Conservation (phyloP, 2,113 vertebrate species). For the Macrotis lagotis region DNA sequence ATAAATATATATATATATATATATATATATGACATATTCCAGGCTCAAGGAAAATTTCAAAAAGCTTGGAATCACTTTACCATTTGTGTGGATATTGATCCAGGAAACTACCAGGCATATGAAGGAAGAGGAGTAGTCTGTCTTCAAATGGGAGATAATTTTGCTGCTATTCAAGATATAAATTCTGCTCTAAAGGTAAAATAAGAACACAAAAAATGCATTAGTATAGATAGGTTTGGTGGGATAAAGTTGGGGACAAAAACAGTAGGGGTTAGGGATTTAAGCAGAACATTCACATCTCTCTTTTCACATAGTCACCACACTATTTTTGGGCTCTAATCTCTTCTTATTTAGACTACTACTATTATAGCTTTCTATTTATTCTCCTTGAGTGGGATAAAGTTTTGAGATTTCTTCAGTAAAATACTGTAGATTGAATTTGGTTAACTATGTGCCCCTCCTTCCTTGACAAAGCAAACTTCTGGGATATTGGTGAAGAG, state of each 20-base stretch:
- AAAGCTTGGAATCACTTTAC: conserved; percentile 88
- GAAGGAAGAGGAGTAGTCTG: conserved; percentile 85
- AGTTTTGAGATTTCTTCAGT: too few species aligned
- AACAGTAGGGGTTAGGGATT: background rate
- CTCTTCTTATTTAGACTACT: background rate
- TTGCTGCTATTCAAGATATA: conserved; percentile 87
- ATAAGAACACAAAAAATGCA: background rate
- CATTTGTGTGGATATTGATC: conserved; percentile 80
- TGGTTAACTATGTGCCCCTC: too few species aligned
- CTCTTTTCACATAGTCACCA: background rate
- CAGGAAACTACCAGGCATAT: conserved; percentile 79
- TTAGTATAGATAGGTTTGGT: background rate
- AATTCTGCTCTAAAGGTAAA: conserved; percentile 86
- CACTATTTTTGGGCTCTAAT: background rate
- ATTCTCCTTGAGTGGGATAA: too few species aligned
- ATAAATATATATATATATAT: too few species aligned
- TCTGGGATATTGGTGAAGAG: too few species aligned
- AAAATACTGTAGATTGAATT: too few species aligned
- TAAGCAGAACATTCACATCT: background rate
- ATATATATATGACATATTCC: conserved; percentile 61
- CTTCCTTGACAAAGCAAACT: too few species aligned
- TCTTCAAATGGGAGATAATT: conserved; percentile 85
- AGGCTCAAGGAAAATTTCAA: conserved; percentile 85
- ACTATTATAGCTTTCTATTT: background rate
- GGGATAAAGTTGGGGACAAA: background rate